Evolutionary conservation across 2,113 vertebrate species (phyloP), one percentile per base, ranked within the genome.

Genomic region (Machaerirhynchus nigripectus): DNA sequence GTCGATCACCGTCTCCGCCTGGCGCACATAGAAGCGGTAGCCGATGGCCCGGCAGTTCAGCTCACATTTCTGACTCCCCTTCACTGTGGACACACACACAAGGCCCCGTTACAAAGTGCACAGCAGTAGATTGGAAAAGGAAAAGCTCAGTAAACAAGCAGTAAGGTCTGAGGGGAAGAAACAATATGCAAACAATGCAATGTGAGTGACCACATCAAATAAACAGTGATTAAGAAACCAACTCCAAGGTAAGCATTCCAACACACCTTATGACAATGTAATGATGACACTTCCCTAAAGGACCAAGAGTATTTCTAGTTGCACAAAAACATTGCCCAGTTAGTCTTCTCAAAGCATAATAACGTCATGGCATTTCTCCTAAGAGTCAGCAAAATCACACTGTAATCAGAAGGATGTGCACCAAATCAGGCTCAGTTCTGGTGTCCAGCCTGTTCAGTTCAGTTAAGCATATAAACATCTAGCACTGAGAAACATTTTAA

Each of bases 21-120:
- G 98, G 16, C 98, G 97, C 28, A 99, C 99, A 1, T 99, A 99
- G 98, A 99, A 99, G 11, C 99, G 98, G 97, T 99, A 99, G 33
- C 99, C 99, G 15, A 98, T 96, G 0, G 99, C 99, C 8, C 99
- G 98, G 94, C 99, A 99, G 94, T 99, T 99, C 78, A 99, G 98
- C 80, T 99, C 98, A 57, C 99, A 99, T 42, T 98, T 98, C 89
- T 99, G 98, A 46, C 97, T 98, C 21, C 95, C 98, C 49, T 98
- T 98, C 84, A 98, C 99, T 99, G 85, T 0, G 55, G 75, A 87
- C 84, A 83, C 21, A 85, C 20, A 69, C 9, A 46, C 14, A 76
- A 57, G 20, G 52, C 20, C 19, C 35, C 20, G 1, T 87, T 85
- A 90, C 9, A 64, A 35, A n/a, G 3, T n/a, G 15, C 46, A 40